These are phyloP conservation scores for Seira sanloemensis DNA, from an alignment of 2,888 invertebrate species.

Conservation along the genomic window DNA sequence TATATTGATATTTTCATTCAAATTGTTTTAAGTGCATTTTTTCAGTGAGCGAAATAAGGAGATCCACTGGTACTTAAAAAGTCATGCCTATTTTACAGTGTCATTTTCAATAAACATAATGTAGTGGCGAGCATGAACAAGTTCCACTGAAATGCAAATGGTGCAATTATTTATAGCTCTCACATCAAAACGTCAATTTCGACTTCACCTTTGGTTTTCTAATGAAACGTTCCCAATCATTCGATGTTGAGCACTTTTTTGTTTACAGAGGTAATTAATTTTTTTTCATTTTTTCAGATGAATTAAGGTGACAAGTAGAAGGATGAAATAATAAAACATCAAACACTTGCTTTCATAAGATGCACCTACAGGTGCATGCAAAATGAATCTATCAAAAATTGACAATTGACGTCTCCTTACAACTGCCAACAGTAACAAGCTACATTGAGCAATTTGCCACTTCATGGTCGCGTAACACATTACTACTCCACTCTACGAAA, in stretches of 20 bases:
- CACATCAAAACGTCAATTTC: constrained; percentile 14
- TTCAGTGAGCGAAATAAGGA: no score
- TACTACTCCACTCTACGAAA: no score
- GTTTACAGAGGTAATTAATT: neutral
- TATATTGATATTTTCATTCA: no score
- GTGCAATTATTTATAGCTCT: constrained; percentile 30
- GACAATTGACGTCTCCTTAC: neutral
- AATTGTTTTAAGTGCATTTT: no score
- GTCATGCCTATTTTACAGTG: neutral
- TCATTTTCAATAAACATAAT: neutral
- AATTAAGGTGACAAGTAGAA: neutral
- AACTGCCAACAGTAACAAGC: no score
- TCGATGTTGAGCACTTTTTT: neutral
- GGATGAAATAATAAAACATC: neutral
- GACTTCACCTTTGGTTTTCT: neutral
- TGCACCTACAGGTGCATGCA: no score
- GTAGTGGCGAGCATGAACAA: neutral
- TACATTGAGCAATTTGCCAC: no score
- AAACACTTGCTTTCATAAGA: no score
- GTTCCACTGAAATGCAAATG: neutral
- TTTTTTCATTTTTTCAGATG: neutral
- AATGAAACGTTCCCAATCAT: neutral
- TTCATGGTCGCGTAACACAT: no score
- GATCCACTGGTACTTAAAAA: neutral
- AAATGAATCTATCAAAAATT: neutral